Evolutionary conservation across 2,888 invertebrate genomes (phyloP), one percentile per base, ranked within the genome.

Genomic region (Drosophila mettleri): DNA sequence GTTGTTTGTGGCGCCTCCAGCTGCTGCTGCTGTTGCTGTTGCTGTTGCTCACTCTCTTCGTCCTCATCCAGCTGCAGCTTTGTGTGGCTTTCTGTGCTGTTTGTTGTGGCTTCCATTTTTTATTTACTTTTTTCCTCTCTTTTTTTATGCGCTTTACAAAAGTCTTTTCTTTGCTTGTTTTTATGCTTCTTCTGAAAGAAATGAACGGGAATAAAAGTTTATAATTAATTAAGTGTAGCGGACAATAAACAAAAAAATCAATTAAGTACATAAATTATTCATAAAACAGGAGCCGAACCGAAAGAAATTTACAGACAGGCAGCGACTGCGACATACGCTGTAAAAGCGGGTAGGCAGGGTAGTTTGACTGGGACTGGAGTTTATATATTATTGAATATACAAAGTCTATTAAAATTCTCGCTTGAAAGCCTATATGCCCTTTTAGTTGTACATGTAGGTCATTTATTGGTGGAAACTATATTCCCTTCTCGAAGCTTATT

Each of bases 191-290:
- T 58, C 75, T 70, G 66, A 54, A 62, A 59, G 58, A 65, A 59
- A 64, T 41, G 65, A 60, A 61, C 53, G 66, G 5, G 38, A 41
- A 48, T 53, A 60, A 65, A 78, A 75, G 77, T 78, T 61, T 68
- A 73, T 76, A 84, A 88, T 86, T 86, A 77, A 81, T 83, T 81
- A 74, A 82, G 78, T 71, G 81, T 54, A 46, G 53, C 69, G 69
- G 69, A 70, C 70, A 82, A 85, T 87, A 85, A 82, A 85, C 87
- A 87, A 86, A 81, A 83, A 83, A 82, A 75, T 78, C 72, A 81
- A 84, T 84, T 71, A 80, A 86, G 73, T 84, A 78, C 82, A 86
- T 84, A 85, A 82, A 82, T 86, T 86, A 85, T 86, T 76, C 80
- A 84, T 82, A 80, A 71, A 80, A 74, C 63, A 67, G 58, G 41